phyloP scores from a whole-genome alignment of 2,113 vertebrate species.

The Morone saxatilis region DNA sequence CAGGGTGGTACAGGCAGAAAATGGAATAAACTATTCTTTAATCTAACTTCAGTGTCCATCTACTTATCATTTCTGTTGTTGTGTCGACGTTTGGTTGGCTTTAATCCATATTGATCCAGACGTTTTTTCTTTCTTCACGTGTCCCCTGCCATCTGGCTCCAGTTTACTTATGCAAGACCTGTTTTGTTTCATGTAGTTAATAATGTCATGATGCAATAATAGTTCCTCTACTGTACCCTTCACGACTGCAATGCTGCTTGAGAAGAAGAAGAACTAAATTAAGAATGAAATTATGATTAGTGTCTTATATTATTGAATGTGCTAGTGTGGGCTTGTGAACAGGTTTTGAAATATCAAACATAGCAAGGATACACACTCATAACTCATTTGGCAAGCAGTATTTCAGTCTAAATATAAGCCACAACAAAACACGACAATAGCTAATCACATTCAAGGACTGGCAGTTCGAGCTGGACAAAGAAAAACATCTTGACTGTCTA shows the following conservation, averaged over 20 bases:
- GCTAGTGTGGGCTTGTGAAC: background rate
- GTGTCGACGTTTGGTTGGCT: background rate
- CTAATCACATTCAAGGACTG: background rate
- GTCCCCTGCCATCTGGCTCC: constrained; percentile 18
- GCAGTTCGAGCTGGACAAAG: constrained; percentile 54
- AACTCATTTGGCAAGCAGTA: constrained; percentile 9
- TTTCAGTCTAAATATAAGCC: background rate
- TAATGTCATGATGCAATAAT: constrained; percentile 33
- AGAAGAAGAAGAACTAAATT: background rate
- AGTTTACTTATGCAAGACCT: constrained; percentile 37
- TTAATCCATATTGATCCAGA: constrained; percentile 11
- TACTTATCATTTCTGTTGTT: constrained; percentile 4
- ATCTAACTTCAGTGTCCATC: constrained; percentile 2
- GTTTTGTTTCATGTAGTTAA: constrained; percentile 32
- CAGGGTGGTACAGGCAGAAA: background rate
- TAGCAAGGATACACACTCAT: background rate
- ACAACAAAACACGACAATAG: constrained; percentile 8
- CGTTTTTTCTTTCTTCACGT: background rate
- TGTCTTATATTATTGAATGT: background rate
- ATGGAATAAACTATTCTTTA: background rate
- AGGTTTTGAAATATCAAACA: constrained; percentile 24
- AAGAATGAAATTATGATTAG: background rate
- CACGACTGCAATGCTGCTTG: background rate
- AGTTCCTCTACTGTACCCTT: constrained; percentile 19
- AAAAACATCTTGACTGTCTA: constrained; percentile 59